Evolutionary conservation across 2,113 vertebrate genomes (phyloP), one percentile per base, ranked within the genome.

Genomic region (Bagarius yarrelli): DNA sequence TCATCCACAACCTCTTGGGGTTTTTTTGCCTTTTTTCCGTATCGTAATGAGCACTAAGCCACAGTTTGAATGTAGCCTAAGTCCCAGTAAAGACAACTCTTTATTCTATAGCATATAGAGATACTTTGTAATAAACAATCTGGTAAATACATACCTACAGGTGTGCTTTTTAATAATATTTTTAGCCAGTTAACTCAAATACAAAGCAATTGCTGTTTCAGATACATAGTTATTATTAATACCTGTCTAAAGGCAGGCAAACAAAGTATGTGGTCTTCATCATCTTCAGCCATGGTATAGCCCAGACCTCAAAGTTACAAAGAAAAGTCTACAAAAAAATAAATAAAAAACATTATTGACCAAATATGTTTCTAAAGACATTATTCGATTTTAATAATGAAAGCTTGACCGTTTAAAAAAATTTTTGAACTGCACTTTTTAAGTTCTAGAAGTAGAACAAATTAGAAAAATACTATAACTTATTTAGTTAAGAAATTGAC

Each of bases 271-370:
- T 85, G 2, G 83, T 87, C 32, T 74, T 80, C 64, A 66, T 89
- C 15, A 32, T 13, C 1, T 88, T 83, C 44, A 55, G 32, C 92
- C 91, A 92, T 32, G 91, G 89, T 66, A 89, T 59, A 55, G 81
- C 13, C 90, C 90, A 93, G 8, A 92, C 85, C 32, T 89, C 88
- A 13, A 88, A 56, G 56, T 89, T 87, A 81, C 93, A 94, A 59
- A 14, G 36, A 30, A 93, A 87, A 0, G 80, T 91, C 93, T 93
- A 83, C 3, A 89, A 88, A 6, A 88, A 4, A 89, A 88, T 14
- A 85, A 61, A 81, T n/a, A 82, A 2, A n/a, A 16, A 9, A 30
- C n/a, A 47, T 14, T 14, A 16, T 50, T 78, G 30, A 12, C 59
- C 27, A 52, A 32, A 34, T 50, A 47, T 23, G 47, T 78, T 15